Evolutionary conservation across 2,888 invertebrate species (phyloP), one percentile per base, ranked within the genome.

Genomic region (Leptarthrus brevirostris): DNA sequence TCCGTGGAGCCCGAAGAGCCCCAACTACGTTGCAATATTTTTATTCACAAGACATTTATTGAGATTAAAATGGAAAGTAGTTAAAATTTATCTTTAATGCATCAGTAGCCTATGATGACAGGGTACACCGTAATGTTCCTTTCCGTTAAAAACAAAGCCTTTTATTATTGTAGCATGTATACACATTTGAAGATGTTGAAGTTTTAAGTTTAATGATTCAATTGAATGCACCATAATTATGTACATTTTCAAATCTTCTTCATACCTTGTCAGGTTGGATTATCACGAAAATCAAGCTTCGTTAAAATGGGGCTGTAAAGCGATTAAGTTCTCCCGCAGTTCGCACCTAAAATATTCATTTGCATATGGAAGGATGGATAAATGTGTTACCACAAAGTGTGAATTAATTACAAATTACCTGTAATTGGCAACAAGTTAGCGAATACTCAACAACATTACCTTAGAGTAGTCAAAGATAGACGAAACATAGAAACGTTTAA

Each of bases 401-500:
- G 76, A 76, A 76, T 74, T 76, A 76, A 76, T 74, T 74, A 76
- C 74, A 74, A 76, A 76, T 76, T 76, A 74, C 72, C 54, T 74
- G 74, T 75, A 75, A 75, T 75, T 75, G 74, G 74, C 74, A 75
- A 74, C 66, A 66, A 74, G 74, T 75, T 74, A 74, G 72, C 56
- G 56, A 44, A 72, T 56, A 2, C 40, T 56, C 54, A 72, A 44
- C 47, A 56, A 47, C 44, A 56, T 54, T 75, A 58, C 54, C 64
- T 40, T 30, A 44, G 47, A 58, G 53, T 61, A 34, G 56, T 26
- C 58, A 40, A 53, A 49, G 58, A 70, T 61, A 64, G 47, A 6
- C 30, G 66, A 53, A 64, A 61, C 44, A 58, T 40, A 14, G 69
- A 71, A 66, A 69, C 74, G 74, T 36, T 72, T 72, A 75, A 69